Evolutionary conservation across 2,113 vertebrate genomes (phyloP), one percentile per base, ranked within the genome.

Genomic region (Apteryx mantelli): DNA sequence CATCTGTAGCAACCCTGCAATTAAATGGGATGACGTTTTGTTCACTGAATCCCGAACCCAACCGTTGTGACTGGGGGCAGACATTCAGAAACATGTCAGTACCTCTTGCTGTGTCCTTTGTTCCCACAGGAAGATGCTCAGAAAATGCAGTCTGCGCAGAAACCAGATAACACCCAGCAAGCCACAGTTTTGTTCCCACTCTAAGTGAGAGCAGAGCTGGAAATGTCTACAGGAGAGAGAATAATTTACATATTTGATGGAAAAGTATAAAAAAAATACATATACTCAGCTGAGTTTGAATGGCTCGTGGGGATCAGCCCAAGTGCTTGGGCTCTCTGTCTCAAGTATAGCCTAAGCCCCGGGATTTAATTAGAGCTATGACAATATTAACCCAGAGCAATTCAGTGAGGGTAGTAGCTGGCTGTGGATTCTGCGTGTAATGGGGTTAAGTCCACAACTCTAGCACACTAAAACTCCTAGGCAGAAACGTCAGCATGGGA

Each of bases 1-100:
- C 83, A 61, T 95, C 84, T 64, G 42, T 56, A 71, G 78, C 34
- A 91, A 80, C 50, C 32, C 83, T 87, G 18, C 65, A 75, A 94
- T 95, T 93, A 91, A 85, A 24, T 32, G n/a, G 56, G 64, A 34
- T 30, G 32, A 75, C n/a, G 36, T 80, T 91, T 82, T 75, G 55
- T 64, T 84, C 42, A 68, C 7, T 30, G 46, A 46, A 75, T 79
- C 68, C 13, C 36, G 95, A 91, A 89, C 42, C 53, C 81, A 82
- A 17, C 63, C 65, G n/a, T 82, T 42, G 82, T 12, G 58, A 52
- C 78, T 83, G 25, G 21, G n/a, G 46, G 55, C 32, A 4, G 4
- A 85, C 30, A 53, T 40, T 78, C 66, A 61, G 64, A 84, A 61
- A 36, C 64, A 50, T 69, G 61, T 69, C 53, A 52, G 69, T 44